Evolutionary conservation across 2,113 vertebrate species (phyloP).

Genomic region (Vicugna pacos): DNA sequence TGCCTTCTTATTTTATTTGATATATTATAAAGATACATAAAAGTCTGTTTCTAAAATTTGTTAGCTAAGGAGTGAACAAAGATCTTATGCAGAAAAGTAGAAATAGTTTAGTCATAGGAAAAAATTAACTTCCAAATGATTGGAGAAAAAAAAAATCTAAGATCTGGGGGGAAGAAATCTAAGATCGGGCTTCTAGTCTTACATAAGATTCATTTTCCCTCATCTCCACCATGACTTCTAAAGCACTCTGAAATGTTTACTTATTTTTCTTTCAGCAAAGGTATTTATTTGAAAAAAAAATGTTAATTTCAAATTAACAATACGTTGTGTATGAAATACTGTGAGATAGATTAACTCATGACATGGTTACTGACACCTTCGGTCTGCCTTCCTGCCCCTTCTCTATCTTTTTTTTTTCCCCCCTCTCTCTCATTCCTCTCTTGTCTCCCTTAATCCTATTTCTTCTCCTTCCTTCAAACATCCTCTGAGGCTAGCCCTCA

Average conservation of each 20-base stretch:
- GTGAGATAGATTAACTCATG: neutral
- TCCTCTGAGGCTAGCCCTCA: neutral
- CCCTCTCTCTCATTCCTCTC: neutral
- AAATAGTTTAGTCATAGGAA: neutral
- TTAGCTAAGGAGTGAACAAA: neutral
- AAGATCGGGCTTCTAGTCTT: neutral
- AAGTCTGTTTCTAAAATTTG: neutral
- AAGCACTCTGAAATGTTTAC: neutral
- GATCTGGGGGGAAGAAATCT: neutral
- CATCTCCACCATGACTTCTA: neutral
- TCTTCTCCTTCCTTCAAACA: neutral
- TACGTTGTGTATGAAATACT: neutral
- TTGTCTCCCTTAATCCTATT: neutral
- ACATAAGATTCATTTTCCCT: conserved; percentile 21
- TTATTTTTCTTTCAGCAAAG: neutral
- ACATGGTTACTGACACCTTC: neutral
- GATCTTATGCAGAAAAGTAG: neutral
- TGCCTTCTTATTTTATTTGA: neutral
- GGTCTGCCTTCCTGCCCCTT: neutral
- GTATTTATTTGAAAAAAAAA: neutral
- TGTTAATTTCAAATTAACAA: neutral
- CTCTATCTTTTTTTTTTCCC: too few relatives aligned
- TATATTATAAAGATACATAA: neutral
- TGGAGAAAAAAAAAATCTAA: neutral
- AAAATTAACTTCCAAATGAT: neutral